phyloP scores from a whole-genome alignment of 1,140 invertebrate genomes.

The fruit fly (Drosophila melanogaster) region Release_6_plus_ISO1_MT NT_033779.5:20430501-20431000 shows the following conservation, averaged over 20 bases:
- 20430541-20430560: conserved; percentile 18
- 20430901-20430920: background rate
- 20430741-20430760: conserved; percentile 14
- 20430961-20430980: too few species aligned
- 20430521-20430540: conserved; percentile 8
- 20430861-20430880: background rate
- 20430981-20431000: too few species aligned
- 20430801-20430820: conserved; percentile 60
- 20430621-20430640: conserved; percentile 35
- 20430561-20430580: conserved; percentile 69
- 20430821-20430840: conserved; percentile 8
- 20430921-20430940: too few species aligned
- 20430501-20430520: conserved; percentile 65
- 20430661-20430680: conserved; percentile 36
- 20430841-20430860: conserved; percentile 31
- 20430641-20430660: conserved; percentile 60
- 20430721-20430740: background rate
- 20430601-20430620: conserved; percentile 29
- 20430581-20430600: conserved; percentile 54
- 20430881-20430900: background rate
- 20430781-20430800: conserved; percentile 77
- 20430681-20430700: conserved; percentile 32
- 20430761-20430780: conserved; percentile 68
- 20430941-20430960: too few species aligned
- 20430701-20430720: conserved; percentile 2